phyloP scores from a whole-genome alignment of 2,797 vertebrate genomes.

The Tinamus major region DNA sequence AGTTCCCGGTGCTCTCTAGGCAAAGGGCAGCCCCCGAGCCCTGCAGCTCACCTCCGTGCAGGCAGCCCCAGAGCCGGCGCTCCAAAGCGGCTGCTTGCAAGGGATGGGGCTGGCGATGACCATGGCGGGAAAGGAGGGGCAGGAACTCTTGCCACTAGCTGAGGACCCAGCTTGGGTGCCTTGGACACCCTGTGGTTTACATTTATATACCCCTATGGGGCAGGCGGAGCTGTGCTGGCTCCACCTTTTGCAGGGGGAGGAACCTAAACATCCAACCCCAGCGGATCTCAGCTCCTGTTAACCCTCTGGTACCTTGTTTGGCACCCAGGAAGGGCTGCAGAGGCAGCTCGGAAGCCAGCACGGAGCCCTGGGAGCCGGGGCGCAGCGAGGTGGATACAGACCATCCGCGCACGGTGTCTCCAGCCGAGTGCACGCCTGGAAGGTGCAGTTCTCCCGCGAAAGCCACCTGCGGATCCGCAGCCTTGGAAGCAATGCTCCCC shows the following conservation, averaged over 20 bases:
- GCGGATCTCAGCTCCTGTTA: background rate
- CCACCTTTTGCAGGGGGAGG: background rate
- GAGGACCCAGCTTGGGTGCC: background rate
- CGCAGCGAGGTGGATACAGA: no score
- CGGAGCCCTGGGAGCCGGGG: background rate
- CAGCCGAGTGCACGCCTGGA: no score
- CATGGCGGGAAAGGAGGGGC: background rate
- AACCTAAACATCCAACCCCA: background rate
- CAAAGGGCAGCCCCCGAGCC: background rate
- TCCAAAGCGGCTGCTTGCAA: background rate
- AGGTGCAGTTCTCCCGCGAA: no score
- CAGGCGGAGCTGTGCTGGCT: background rate
- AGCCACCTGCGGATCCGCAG: background rate
- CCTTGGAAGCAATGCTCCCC: background rate
- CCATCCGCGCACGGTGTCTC: background rate
- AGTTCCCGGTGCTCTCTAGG: no score
- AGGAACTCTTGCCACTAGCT: background rate
- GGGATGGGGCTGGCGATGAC: fast-evolving
- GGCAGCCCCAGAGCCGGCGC: background rate
- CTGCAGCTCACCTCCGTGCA: background rate
- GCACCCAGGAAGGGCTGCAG: no score
- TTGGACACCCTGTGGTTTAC: no score
- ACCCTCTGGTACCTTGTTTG: background rate
- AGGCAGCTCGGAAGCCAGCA: background rate
- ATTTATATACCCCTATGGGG: background rate